Base-by-base conservation (phyloP, 1,140 invertebrate species). In the Armadillidium nasatum region DNA sequence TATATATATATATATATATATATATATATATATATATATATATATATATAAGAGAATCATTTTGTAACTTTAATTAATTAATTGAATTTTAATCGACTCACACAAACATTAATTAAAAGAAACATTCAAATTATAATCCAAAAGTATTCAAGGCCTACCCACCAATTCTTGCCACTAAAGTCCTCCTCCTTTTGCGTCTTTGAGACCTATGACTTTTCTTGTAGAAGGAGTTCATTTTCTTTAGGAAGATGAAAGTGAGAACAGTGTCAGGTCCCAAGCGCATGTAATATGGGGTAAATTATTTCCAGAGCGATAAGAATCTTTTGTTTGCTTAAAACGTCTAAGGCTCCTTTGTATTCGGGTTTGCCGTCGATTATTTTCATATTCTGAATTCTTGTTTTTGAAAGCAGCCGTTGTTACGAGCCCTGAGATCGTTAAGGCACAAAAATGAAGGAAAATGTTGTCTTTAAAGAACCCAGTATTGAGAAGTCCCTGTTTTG, bases 321-420 rank as follows among this genome's bases (percentile, higher is more conserved):
- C 98, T 98, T 88, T 99, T 97, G 69, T 94, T 91, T 93, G 0
- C 85, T 83, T 19, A 99, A 85, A 0, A 99, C 97, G 85, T 96
- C 93, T 4, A 93, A 45, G 23, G 95, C 91, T 44, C 96, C 95
- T 22, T 87, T 90, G 84, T 94, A 99, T 85, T 99, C 96, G 15
- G 95, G 94, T 83, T 94, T 94, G 75, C 95, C 95, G 86, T 96
- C 88, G 73, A 94, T 89, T 0, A 88, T 90, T 86, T 94, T 96
- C 95, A 97, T 97, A 82, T 97, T 99, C 88, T 99, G 97, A 78
- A 99, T 96, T 84, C 97, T n/a, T n/a, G n/a, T n/a, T n/a, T n/a
- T n/a, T n/a, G n/a, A n/a, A n/a, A n/a, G n/a, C n/a, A n/a, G n/a
- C n/a, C n/a, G n/a, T n/a, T n/a, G n/a, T n/a, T n/a, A n/a, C n/a